Evolutionary conservation across 2,797 vertebrate species (phyloP), one percentile per base, ranked within the genome.

Genomic region (Microctenopoma lineatum): DNA sequence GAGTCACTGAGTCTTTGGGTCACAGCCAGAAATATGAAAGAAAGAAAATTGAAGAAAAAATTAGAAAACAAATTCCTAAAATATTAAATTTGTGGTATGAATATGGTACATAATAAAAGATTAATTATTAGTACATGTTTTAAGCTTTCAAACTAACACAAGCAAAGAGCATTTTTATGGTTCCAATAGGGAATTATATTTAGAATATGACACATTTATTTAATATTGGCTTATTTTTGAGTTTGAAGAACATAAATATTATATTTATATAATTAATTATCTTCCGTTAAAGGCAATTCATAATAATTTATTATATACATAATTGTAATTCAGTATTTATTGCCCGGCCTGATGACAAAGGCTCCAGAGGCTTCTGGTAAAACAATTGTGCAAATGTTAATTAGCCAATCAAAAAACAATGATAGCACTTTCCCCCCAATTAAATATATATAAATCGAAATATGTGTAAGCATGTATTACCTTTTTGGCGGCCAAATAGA

Each of bases 341-440:
- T 70, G 52, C 57, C 66, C 36, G 61, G 48, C 45, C 72, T 78
- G 77, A 75, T 85, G 86, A 92, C 89, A 92, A 92, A 90, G 86
- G 66, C 81, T 79, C 56, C 57, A 60, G 51, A 63, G 70, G 68
- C 79, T 87, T 74, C 85, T 82, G 77, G 81, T 74, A 81, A 83
- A 90, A 90, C 83, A 91, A 90, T 93, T 90, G 92, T 90, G 88
- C 89, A 92, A 92, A 93, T 92, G 67, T 79, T 90, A 90, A 93
- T 89, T 84, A 89, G 79, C 70, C 86, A 88, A 92, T 93, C 87
- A 90, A 87, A 89, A 89, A 70, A 64, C 81, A 87, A 90, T 92
- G 71, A 87, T 70, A 66, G 36, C 54, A 82, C 62, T 70, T 73
- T 60, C 39, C 27, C 5, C 15, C 42, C 47, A 81, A 73, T 87